Evolutionary conservation across 2,888 invertebrate genomes (phyloP).

Genomic region (Diarsia dahlii): DNA sequence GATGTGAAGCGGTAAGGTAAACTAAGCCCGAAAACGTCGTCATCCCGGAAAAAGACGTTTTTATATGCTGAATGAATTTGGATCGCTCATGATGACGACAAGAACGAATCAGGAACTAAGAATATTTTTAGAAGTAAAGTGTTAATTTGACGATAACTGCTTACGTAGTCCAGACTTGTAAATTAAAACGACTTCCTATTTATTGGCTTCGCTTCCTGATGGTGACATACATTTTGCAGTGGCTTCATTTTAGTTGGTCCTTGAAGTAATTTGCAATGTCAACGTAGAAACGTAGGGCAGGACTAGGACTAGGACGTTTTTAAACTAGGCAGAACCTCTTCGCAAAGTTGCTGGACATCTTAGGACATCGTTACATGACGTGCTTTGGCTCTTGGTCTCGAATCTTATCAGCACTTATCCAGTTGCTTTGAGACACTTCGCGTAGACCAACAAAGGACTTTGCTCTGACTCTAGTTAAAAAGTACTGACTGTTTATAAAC

Average conservation of each 20-base stretch:
- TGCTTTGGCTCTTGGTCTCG: background rate
- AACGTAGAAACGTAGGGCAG: background rate
- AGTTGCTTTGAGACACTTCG: background rate
- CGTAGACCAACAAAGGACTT: background rate
- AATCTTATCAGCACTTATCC: background rate
- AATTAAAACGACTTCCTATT: slow-evolving; percentile 10
- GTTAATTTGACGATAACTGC: background rate
- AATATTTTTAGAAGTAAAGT: background rate
- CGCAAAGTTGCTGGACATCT: background rate
- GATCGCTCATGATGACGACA: slow-evolving; percentile 3
- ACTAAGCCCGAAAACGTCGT: background rate
- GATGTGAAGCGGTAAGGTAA: slow-evolving; percentile 8
- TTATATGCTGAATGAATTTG: background rate
- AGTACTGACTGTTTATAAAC: no score
- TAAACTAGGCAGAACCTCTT: background rate
- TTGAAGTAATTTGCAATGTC: background rate
- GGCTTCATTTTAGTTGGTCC: no score
- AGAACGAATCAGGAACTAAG: background rate
- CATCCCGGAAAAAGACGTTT: slow-evolving; percentile 5
- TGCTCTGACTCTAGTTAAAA: background rate
- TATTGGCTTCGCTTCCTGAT: background rate
- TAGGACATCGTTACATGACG: background rate
- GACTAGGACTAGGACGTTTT: background rate
- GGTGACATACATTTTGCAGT: background rate
- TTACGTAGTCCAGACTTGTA: background rate